These are phyloP conservation scores for Drosophila setifemur DNA, from an alignment of 1,140 invertebrate species.

Conservation along the genomic window DNA sequence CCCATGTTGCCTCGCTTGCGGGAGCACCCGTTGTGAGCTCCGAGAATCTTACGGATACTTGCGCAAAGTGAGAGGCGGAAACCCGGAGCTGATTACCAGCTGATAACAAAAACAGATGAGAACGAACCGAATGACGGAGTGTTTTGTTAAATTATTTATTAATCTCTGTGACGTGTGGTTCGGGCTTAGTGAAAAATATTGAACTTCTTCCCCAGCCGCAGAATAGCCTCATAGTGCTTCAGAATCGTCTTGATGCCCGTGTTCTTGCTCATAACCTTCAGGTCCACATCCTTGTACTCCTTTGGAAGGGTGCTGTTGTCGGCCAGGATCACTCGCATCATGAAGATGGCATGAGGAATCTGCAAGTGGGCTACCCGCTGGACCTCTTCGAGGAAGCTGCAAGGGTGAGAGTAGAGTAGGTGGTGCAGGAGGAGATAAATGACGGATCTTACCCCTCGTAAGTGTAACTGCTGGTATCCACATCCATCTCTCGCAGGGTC, in stretches of 20 bases:
- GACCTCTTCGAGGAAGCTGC: slow-evolving; percentile 67
- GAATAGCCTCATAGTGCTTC: slow-evolving; percentile 53
- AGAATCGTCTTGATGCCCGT: slow-evolving; percentile 46
- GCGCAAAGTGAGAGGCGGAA: not conserved
- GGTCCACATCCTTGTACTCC: slow-evolving; percentile 71
- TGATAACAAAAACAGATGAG: slow-evolving; percentile 17
- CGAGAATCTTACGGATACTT: too few species aligned
- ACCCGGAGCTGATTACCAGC: slow-evolving; percentile 3
- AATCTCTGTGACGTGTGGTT: not conserved
- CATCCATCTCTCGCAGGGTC: slow-evolving; percentile 58
- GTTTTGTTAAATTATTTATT: not conserved
- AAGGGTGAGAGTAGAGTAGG: not conserved
- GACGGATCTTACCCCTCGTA: slow-evolving; percentile 63
- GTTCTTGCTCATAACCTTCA: slow-evolving; percentile 54
- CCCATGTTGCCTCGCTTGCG: slow-evolving; percentile 29
- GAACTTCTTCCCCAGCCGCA: slow-evolving; percentile 60
- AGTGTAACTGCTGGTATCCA: slow-evolving; percentile 52
- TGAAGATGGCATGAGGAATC: slow-evolving; percentile 68
- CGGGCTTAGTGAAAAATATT: slow-evolving; percentile 54
- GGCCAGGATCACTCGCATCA: slow-evolving; percentile 69
- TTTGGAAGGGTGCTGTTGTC: slow-evolving; percentile 62
- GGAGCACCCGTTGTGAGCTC: not conserved
- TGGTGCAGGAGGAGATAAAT: not conserved
- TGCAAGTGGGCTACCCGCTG: slow-evolving; percentile 55
- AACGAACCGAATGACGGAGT: not conserved